phyloP scores from a whole-genome alignment of 1,140 invertebrate genomes.

The Varroa destructor region DNA sequence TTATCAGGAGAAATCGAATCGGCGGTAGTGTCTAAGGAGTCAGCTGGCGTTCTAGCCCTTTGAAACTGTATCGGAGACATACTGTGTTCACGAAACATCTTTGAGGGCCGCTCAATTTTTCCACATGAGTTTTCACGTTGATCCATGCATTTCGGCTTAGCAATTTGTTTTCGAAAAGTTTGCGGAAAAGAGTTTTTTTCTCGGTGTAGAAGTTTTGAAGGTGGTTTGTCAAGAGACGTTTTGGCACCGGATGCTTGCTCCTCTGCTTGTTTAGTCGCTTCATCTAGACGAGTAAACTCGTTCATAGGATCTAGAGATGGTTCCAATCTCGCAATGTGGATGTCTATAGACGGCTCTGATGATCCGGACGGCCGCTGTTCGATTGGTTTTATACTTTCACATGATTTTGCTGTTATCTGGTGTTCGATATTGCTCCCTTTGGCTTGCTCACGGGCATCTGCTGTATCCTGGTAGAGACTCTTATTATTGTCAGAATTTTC shows the following conservation, averaged over 20 bases:
- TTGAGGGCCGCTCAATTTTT: background rate
- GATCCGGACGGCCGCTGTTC: too few species aligned
- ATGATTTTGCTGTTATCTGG: background rate
- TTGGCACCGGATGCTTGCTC: too few species aligned
- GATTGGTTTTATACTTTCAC: background rate
- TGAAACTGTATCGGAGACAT: background rate
- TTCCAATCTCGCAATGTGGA: too few species aligned
- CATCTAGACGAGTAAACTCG: too few species aligned
- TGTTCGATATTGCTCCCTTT: background rate
- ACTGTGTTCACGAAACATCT: slow-evolving; percentile 3
- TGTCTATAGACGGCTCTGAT: too few species aligned
- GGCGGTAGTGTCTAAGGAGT: slow-evolving; percentile 11
- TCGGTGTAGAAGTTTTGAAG: background rate
- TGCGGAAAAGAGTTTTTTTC: background rate
- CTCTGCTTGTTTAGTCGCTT: too few species aligned
- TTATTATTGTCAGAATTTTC: background rate
- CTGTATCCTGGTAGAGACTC: background rate
- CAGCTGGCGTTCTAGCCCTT: background rate
- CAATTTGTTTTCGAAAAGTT: background rate
- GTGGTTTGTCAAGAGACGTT: too few species aligned
- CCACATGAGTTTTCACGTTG: background rate
- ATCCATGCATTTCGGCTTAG: background rate
- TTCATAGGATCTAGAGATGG: too few species aligned
- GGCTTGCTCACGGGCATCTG: background rate
- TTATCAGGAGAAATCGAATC: slow-evolving; percentile 24